Conservation (phyloP, 2,113 vertebrate species). For the Chaetodon trifascialis region DNA sequence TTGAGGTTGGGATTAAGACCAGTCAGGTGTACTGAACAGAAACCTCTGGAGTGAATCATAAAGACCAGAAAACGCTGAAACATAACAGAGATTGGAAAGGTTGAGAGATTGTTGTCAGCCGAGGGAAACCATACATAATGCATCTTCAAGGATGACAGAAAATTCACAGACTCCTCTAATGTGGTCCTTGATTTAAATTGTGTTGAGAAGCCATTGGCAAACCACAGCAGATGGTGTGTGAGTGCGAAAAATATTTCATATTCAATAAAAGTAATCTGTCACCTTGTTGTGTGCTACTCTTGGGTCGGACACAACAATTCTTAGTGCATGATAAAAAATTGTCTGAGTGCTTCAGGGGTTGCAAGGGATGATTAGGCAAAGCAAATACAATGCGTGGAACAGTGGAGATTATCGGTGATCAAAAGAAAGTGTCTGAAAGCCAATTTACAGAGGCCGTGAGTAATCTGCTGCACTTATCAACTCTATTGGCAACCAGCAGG, state of each 20-base stretch:
- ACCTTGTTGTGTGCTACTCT: slow-evolving; percentile 4
- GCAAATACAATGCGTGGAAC: slow-evolving; percentile 36
- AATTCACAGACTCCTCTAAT: slow-evolving; percentile 43
- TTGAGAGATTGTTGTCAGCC: neutral
- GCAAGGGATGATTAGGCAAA: slow-evolving; percentile 3
- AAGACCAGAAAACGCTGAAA: neutral
- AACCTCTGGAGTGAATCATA: neutral
- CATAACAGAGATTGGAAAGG: neutral
- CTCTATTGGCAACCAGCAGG: slow-evolving; percentile 40
- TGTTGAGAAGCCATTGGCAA: slow-evolving; percentile 53
- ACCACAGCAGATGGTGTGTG: slow-evolving; percentile 3
- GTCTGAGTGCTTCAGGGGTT: neutral
- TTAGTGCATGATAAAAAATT: neutral
- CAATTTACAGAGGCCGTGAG: slow-evolving; percentile 18
- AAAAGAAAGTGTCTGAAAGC: slow-evolving; percentile 44
- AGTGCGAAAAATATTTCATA: slow-evolving; percentile 29
- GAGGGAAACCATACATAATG: slow-evolving; percentile 18
- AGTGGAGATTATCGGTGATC: slow-evolving; percentile 48
- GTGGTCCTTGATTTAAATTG: slow-evolving; percentile 40
- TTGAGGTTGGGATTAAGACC: neutral
- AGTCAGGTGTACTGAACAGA: neutral
- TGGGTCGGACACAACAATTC: slow-evolving; percentile 1
- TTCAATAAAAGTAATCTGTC: slow-evolving; percentile 33
- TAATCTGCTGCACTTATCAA: slow-evolving; percentile 51
- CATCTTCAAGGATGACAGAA: slow-evolving; percentile 29